These are phyloP conservation scores for Gavialis gangeticus DNA, from an alignment of 2,113 vertebrate species.

Conservation along the genomic window DNA sequence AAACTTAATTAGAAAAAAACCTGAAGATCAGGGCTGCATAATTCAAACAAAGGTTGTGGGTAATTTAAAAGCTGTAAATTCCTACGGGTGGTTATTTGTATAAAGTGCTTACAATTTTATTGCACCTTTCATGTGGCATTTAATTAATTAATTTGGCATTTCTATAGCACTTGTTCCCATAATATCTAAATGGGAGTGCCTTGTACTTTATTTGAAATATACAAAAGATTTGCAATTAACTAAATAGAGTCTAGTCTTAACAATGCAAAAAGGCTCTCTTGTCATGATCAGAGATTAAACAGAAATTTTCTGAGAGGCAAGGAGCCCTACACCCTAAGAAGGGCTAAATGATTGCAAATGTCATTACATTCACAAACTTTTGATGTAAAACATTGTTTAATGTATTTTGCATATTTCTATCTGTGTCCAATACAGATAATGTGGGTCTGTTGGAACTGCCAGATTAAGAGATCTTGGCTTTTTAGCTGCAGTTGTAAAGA, in stretches of 20 bases:
- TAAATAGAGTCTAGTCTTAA: neutral
- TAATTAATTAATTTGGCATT: constrained; percentile 65
- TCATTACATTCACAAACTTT: neutral
- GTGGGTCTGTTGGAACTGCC: neutral
- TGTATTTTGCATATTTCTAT: neutral
- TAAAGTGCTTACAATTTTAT: constrained; percentile 51
- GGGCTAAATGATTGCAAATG: neutral
- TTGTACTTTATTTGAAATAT: constrained; percentile 27
- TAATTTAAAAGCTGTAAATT: constrained; percentile 66
- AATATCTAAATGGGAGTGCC: neutral
- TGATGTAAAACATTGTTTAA: neutral
- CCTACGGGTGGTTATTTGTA: constrained; percentile 28
- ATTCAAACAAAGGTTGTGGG: constrained; percentile 50
- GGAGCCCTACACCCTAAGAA: neutral
- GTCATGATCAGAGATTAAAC: neutral
- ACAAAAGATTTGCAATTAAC: neutral
- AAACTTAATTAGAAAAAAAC: constrained; percentile 50
- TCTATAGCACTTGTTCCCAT: constrained; percentile 25
- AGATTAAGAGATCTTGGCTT: neutral
- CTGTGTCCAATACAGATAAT: neutral
- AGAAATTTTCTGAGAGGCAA: neutral
- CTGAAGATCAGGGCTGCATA: constrained; percentile 24
- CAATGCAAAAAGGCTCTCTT: neutral
- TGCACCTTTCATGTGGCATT: constrained; percentile 23
- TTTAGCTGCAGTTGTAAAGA: neutral